Evolutionary conservation across 2,797 vertebrate genomes (phyloP).

Genomic region (Fistularia commersonii): DNA sequence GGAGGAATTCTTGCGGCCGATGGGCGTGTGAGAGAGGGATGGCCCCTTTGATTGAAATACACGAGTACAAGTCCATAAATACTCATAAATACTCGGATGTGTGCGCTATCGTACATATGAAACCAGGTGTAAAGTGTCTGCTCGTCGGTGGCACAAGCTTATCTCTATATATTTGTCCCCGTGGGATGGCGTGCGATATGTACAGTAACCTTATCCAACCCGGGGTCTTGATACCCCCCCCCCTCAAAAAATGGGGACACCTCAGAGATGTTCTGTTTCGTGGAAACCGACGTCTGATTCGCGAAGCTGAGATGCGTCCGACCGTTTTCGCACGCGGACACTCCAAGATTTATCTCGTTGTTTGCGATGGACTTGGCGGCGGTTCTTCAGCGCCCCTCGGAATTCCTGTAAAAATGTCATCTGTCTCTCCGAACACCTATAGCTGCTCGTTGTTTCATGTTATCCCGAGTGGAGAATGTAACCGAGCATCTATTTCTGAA

Average conservation of each 20-base stretch:
- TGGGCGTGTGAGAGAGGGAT: conserved; percentile 10
- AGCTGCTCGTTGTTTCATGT: no score
- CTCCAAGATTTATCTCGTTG: conserved; percentile 64
- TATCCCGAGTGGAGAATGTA: no score
- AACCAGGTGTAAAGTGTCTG: conserved; percentile 46
- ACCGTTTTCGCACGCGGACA: conserved; percentile 31
- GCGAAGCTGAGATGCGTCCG: conserved; percentile 71
- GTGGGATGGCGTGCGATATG: conserved; percentile 21
- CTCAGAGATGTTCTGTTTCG: conserved; percentile 42
- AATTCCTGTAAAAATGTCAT: conserved; percentile 35
- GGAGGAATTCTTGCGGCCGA: conserved; percentile 15
- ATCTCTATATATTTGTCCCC: conserved; percentile 21
- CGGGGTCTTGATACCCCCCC: conserved; percentile 38
- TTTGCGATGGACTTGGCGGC: conserved; percentile 57
- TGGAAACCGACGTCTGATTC: conserved; percentile 53
- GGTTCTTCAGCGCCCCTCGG: conserved; percentile 41
- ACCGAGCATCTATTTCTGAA: no score
- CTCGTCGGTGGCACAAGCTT: conserved; percentile 22
- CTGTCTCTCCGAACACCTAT: no score
- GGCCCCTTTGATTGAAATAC: conserved; percentile 32
- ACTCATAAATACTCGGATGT: conserved; percentile 39
- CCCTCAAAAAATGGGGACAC: conserved; percentile 54
- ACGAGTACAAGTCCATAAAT: conserved; percentile 51
- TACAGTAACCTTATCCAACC: conserved; percentile 46
- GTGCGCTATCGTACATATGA: conserved; percentile 40